Evolutionary conservation across 37 sponge, comb jelly and placozoan genomes (phyloP).

Genomic region (Aphrocallistes beatrix): DNA sequence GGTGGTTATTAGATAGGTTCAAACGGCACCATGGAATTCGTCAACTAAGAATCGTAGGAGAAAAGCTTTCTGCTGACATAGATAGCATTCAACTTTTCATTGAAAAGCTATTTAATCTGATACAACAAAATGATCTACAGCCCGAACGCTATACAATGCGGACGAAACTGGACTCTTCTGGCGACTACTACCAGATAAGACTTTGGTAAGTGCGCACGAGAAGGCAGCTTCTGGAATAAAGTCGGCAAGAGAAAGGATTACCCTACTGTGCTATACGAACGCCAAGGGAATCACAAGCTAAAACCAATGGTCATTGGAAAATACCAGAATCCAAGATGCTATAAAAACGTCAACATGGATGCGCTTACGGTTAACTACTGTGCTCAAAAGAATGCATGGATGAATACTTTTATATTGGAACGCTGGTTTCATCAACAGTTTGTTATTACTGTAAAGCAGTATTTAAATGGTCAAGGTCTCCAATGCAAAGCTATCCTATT

Average conservation of each 20-base stretch:
- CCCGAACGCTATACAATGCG: conserved; percentile 41
- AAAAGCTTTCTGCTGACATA: conserved; percentile 26
- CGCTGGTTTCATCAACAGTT: conserved; percentile 56
- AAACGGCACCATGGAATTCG: conserved; percentile 25
- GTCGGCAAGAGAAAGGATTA: conserved; percentile 37
- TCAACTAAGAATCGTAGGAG: conserved; percentile 26
- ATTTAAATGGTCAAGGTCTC: neutral
- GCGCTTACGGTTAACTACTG: conserved; percentile 38
- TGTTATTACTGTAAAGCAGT: conserved; percentile 27
- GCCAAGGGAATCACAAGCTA: conserved; percentile 41
- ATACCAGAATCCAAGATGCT: conserved; percentile 35
- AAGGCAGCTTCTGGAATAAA: conserved; percentile 45
- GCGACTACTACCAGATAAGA: conserved; percentile 35
- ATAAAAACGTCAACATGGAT: conserved; percentile 18
- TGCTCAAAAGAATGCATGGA: conserved; percentile 55
- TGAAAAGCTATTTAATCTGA: conserved; percentile 17
- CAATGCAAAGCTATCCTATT: conserved; percentile 35
- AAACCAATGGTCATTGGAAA: conserved; percentile 41
- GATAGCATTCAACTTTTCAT: conserved; percentile 31
- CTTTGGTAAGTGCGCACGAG: conserved; percentile 33
- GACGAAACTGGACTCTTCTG: conserved; percentile 64
- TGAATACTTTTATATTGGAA: conserved; percentile 18
- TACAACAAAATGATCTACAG: no score
- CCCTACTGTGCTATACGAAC: conserved; percentile 37
- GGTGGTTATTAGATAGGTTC: no score